Evolutionary conservation across 2,797 vertebrate species (phyloP), one percentile per base, ranked within the genome.

Genomic region (Sus cebifrons): DNA sequence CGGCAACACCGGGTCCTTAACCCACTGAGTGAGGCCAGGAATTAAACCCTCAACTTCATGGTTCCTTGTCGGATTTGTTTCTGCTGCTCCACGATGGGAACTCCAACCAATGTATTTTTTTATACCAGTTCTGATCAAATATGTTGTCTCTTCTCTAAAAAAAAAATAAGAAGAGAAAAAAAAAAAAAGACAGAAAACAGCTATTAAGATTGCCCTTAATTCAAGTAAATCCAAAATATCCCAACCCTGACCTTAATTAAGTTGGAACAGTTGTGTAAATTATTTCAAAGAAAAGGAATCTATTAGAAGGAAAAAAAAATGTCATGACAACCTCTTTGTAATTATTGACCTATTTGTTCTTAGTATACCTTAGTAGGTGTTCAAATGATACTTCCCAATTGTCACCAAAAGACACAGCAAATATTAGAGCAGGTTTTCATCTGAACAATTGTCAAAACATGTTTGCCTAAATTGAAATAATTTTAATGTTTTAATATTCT

Each of bases 341-440:
- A 79, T 89, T 71, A 60, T 56, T 93, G 18, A 84, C 64, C 78
- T 92, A n/a, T 58, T 95, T 94, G 13, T 64, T 87, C 25, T 90
- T 81, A 17, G 0, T 64, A 13, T 74, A 49, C 16, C 68, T 77
- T 81, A 56, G 58, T 49, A 25, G 74, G 44, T n/a, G 16, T 65
- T 96, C 29, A 81, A 68, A 60, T 87, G 85, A 4, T 32, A 25
- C 94, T 77, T 95, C 17, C 36, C 7, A 36, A 77, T n/a, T 86
- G 32, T 77, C 40, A 21, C 65, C 27, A 73, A 25, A 20, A 89
- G 36, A 79, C 27, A 52, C 1, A 32, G 20, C 25, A 77, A 29
- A 21, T 67, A 27, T 75, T 23, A 73, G 52, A 81, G 16, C 32
- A 84, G 87, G 2, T 58, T 89, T 54, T 4, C 9, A 14, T 70